These are phyloP conservation scores for Parnassius apollo DNA, from an alignment of 2,888 invertebrate species.

Conservation along the genomic window DNA sequence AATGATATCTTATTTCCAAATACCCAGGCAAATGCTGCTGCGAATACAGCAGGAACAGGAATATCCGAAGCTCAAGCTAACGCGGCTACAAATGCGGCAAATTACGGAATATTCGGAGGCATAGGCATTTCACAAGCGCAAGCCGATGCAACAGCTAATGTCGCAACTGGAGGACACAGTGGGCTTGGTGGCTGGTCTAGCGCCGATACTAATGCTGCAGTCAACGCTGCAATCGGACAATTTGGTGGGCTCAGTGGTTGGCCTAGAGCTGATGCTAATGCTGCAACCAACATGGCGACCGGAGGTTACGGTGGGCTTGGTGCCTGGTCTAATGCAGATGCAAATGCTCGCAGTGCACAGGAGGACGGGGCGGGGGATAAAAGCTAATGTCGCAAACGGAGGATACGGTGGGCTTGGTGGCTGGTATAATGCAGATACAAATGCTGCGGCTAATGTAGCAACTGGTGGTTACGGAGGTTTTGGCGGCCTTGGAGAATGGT, in stretches of 20 bases:
- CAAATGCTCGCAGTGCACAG: too few relatives aligned
- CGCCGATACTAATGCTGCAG: slow-evolving; percentile 31
- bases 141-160: slow-evolving; percentile 31
- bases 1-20: slow-evolving; percentile 5
- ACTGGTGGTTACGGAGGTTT: slow-evolving; percentile 20
- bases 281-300: slow-evolving; percentile 29
- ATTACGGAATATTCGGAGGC: slow-evolving; percentile 17
- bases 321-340: slow-evolving; percentile 21
- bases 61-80: slow-evolving; percentile 11
- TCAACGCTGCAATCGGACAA: slow-evolving; percentile 23
- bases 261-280: slow-evolving; percentile 28
- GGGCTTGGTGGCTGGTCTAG: slow-evolving; percentile 22
- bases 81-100: slow-evolving; percentile 23
- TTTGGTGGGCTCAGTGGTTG: slow-evolving; percentile 4
- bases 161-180: slow-evolving; percentile 21
- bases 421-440: background rate
- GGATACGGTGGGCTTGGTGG: slow-evolving; percentile 19
- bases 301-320: slow-evolving; percentile 19
- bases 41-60: slow-evolving; percentile 26
- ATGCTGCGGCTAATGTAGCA: slow-evolving; percentile 5
- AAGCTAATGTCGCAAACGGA: slow-evolving; percentile 2
- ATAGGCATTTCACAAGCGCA: slow-evolving; percentile 20
- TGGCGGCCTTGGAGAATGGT: slow-evolving; percentile 14
- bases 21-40: slow-evolving; percentile 32
- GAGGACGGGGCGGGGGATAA: too few relatives aligned